Evolutionary conservation across 2,113 vertebrate species (phyloP).

Genomic region (Macquaria australasica): DNA sequence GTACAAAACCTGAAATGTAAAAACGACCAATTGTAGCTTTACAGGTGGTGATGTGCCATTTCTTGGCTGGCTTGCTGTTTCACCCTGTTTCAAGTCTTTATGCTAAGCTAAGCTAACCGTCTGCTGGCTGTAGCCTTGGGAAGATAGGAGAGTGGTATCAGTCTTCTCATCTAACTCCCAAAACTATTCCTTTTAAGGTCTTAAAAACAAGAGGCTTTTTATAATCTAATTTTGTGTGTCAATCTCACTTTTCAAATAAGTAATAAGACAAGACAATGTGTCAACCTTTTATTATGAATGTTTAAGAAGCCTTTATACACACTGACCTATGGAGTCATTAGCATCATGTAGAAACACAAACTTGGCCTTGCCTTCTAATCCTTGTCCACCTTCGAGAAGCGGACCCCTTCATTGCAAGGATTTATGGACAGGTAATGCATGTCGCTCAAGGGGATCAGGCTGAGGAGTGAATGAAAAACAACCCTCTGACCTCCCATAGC

Average conservation of each 20-base stretch:
- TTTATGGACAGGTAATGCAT: constrained; percentile 3
- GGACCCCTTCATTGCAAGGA: neutral
- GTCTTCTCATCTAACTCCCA: no score
- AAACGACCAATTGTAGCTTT: neutral
- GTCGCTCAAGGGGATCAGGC: neutral
- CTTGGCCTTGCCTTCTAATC: constrained; percentile 4
- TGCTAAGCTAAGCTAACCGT: neutral
- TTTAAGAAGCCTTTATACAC: neutral
- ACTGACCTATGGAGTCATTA: neutral
- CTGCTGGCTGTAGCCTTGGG: no score
- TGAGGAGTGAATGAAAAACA: neutral
- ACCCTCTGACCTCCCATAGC: constrained; percentile 30
- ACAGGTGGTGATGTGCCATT: neutral
- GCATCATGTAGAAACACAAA: neutral
- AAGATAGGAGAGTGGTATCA: no score
- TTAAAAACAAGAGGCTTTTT: neutral
- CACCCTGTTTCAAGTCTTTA: neutral
- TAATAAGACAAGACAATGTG: neutral
- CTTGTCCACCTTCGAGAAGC: constrained; percentile 6
- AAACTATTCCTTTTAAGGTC: neutral
- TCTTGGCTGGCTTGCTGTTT: neutral
- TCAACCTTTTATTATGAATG: neutral
- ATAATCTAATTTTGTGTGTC: neutral
- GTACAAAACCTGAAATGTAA: no score
- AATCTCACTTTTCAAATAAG: neutral